Conservation (phyloP, 2,797 vertebrate species). For the Acanthurus leucopareius region DNA sequence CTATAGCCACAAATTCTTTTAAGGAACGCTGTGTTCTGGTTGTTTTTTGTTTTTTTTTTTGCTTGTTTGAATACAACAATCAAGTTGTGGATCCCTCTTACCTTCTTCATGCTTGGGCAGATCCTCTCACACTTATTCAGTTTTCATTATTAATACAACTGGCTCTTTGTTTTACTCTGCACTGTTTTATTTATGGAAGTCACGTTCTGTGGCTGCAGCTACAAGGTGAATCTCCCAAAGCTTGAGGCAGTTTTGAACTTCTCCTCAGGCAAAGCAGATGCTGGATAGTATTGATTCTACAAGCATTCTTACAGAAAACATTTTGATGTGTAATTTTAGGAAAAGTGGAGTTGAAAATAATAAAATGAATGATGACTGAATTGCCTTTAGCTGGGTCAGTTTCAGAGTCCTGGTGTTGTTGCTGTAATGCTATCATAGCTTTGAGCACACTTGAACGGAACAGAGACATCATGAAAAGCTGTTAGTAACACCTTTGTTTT, state of each 20-base stretch:
- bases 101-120: slow-evolving; percentile 57
- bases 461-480: too few species aligned
- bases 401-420: too few species aligned
- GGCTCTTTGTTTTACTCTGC: slow-evolving; percentile 72
- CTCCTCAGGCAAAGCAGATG: slow-evolving; percentile 25
- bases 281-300: slow-evolving; percentile 4
- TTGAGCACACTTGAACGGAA: too few species aligned
- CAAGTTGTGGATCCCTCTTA: slow-evolving; percentile 2
- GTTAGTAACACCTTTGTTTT: too few species aligned
- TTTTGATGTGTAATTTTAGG: not conserved
- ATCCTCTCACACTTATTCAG: slow-evolving; percentile 69
- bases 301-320: not conserved
- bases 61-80: slow-evolving; percentile 11
- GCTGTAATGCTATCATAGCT: too few species aligned
- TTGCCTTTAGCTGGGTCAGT: too few species aligned
- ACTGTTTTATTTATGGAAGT: slow-evolving; percentile 78
- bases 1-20: not conserved
- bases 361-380: too few species aligned
- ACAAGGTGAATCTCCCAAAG: slow-evolving; percentile 42
- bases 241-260: slow-evolving; percentile 40
- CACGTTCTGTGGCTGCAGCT: slow-evolving; percentile 58
- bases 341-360: too few species aligned
- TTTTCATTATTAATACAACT: slow-evolving; percentile 82
- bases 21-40: slow-evolving; percentile 1
- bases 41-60: slow-evolving; percentile 2